Evolutionary conservation across 2,888 invertebrate genomes (phyloP), one percentile per base, ranked within the genome.

Genomic region (Mechanitis messenoides): DNA sequence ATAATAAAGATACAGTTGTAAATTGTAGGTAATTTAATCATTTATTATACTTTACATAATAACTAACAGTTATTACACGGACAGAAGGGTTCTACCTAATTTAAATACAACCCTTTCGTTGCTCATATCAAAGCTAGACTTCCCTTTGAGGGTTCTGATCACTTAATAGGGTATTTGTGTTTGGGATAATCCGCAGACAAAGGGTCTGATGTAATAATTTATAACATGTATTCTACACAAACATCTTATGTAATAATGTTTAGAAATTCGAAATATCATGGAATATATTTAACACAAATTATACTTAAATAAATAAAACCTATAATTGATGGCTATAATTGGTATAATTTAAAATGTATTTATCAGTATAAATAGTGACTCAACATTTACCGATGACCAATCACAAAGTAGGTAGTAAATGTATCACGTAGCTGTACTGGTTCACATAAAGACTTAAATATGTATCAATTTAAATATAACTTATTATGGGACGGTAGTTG

Each of bases 131-230:
- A 60, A 58, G 46, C 53, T 55, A 53, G 67, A 69, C 72, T 76
- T 71, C 79, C 84, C 83, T 83, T 83, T 80, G 72, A 74, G 76
- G 70, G 73, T 72, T 69, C 78, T 84, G 83, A 86, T 87, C 79
- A 77, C 75, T 74, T 84, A 79, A 84, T 80, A 72, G 73, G 65
- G 76, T 80, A 76, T 84, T 85, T 82, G 77, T 73, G 74, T 67
- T 69, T 71, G 71, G 74, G 80, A 76, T 75, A 75, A 76, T 71
- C 64, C 64, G 53, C 71, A 69, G 78, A 77, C 78, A 82, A 80
- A 76, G 56, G 42, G 4, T n/a, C 45, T 53, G 45, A 28, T 62
- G 54, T 62, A 57, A 62, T 61, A 53, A 56, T 60, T 58, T 58
- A 62, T 60, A 9, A 11, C 50, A 50, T 50, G 28, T 47, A 28